Evolutionary conservation across 2,888 invertebrate species (phyloP), one percentile per base, ranked within the genome.

Genomic region (Meteorus colon): DNA sequence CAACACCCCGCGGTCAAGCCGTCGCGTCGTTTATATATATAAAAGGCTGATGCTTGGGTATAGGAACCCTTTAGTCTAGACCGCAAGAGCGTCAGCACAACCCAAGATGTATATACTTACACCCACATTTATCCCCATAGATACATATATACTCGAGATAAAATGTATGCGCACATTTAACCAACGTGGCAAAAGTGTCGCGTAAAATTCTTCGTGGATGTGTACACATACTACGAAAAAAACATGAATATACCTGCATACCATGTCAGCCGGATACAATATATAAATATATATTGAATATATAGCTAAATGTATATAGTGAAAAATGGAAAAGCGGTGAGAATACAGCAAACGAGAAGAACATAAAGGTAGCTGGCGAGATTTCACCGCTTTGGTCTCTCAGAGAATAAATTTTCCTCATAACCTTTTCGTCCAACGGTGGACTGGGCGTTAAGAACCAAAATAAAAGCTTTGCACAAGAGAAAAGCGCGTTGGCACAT

Each of bases 61-160:
- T 84, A 41, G 85, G 86, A 86, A 86, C 84, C 86, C 86, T 86
- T 87, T 86, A 86, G 88, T 88, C 88, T 88, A 84, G 87, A 88
- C 88, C 89, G 81, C 89, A 88, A 82, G 83, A 82, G 82, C 82
- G 82, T 69, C 60, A 71, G 67, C 29, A 62, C 29, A 62, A 31
- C 29, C 62, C 14, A 29, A 62, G 29, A 29, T 62, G 10, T 62
- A 62, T n/a, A 62, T n/a, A 65, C 19, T 37, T n/a, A 65, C 31
- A 63, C 34, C 16, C 69, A 69, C n/a, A 69, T 67, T 34, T 34
- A 34, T 34, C 34, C 5, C 69, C 37, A 75, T 70, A 16, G 29
- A 34, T 63, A n/a, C 29, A 63, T 34, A 63, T 63, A 63, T 16
- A 8, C 31, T 34, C 48, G 2, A 48, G n/a, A 48, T 48, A 48